Evolutionary conservation across 2,113 vertebrate species (phyloP), one percentile per base, ranked within the genome.

Genomic region (Herpetotheres cachinnans): DNA sequence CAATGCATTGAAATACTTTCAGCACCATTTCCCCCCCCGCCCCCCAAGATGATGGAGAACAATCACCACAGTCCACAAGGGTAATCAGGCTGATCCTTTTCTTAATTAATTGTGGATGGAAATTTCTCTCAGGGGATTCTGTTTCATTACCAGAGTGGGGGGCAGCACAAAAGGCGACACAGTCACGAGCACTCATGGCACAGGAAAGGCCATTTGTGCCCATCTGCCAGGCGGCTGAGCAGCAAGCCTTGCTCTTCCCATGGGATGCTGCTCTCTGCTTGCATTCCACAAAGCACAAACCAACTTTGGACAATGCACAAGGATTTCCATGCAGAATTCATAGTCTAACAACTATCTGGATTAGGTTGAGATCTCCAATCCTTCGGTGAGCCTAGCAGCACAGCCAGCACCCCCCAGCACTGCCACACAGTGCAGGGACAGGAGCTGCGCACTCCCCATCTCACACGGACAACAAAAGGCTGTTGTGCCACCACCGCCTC

Each of bases 361-460:
- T 8, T 4, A 21, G 38, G 47, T 0, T 1, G 2, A 78, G 74
- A 62, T 59, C 65, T 58, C 16, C 2, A 6, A 58, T 7, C 24
- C 47, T 25, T 27, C 9, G 2, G 70, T 34, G 59, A 62, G 7
- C 9, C 40, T 0, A 0, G 32, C 1, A 4, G 56, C 40, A 46
- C 1, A 0, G 62, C 13, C 29, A 12, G 49, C 21, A 13, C n/a
- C 55, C 19, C 0, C 5, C 4, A 2, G 52, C 10, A 0, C 19
- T 52, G 16, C 38, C 56, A 21, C 32, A 10, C 2, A 0, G 61
- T 0, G 0, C 67, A 49, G 54, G 69, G 79, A 61, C 61, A 52
- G 40, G 61, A 88, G 76, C 55, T 42, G 42, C 21, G 2, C 3
- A 1, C 55, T 74, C 70, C 61, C 27, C 16, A 1, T 6, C 71